Conservation (phyloP, 2,888 invertebrate genomes). For the Melinaea marsaeus region DNA sequence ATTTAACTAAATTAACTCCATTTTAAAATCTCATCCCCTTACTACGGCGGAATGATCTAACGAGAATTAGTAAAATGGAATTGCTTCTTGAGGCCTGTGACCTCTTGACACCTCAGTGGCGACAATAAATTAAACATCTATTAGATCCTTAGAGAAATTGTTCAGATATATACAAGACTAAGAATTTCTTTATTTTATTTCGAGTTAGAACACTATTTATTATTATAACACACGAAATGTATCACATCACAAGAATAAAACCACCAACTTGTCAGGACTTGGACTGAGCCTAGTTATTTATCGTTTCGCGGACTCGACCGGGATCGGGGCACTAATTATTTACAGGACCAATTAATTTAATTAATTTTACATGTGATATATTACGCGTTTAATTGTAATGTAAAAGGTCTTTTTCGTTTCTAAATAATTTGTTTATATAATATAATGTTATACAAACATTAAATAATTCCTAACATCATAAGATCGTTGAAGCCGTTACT, state of each 20-base stretch:
- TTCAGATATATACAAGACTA: not conserved
- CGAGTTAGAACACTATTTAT: too few species aligned
- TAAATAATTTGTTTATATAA: not conserved
- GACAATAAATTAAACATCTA: not conserved
- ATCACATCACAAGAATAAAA: conserved; percentile 12
- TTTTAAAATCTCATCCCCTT: too few species aligned
- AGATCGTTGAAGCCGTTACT: not conserved
- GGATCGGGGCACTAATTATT: conserved; percentile 8
- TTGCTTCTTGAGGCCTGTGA: conserved; percentile 20
- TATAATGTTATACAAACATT: not conserved
- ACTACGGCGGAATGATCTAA: not conserved
- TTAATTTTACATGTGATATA: not conserved
- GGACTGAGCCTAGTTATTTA: conserved; percentile 17
- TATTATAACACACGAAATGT: conserved; percentile 8
- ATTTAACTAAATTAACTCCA: not conserved
- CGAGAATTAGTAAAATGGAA: conserved; percentile 11
- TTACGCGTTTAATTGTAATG: not conserved
- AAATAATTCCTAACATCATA: not conserved
- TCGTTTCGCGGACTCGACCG: conserved; percentile 22
- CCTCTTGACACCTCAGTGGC: not conserved
- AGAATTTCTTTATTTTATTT: too few species aligned
- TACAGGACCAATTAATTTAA: not conserved
- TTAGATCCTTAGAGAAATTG: not conserved
- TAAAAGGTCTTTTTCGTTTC: not conserved
- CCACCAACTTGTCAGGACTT: conserved; percentile 16